Percentiles rank a stretch among this genome's conserved stretches.
phyloP scores from a whole-genome alignment of 1,140 invertebrate genomes.

The Chrysomallon squamiferum region DNA sequence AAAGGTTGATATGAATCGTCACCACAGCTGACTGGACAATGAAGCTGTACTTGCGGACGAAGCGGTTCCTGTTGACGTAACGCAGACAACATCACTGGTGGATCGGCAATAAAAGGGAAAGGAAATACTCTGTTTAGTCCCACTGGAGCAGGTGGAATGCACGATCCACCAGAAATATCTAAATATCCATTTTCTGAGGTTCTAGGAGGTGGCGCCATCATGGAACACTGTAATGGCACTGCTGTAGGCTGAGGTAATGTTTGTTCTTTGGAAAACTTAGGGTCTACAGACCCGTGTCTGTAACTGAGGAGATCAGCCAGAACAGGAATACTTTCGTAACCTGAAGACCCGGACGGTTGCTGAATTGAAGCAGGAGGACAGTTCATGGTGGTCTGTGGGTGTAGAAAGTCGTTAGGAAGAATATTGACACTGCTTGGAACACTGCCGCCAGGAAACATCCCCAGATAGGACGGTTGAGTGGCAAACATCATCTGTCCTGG shows the following conservation, averaged over 20 bases:
- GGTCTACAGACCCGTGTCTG: slow-evolving; percentile 2
- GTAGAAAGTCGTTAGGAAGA: slow-evolving; percentile 1
- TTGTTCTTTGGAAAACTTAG: neutral
- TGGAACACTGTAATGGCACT: neutral
- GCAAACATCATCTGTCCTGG: neutral
- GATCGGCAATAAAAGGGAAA: slow-evolving; percentile 47
- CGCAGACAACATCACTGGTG: slow-evolving; percentile 43
- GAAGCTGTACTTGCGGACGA: slow-evolving; percentile 18
- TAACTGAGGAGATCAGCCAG: slow-evolving; percentile 25
- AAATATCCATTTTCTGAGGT: neutral
- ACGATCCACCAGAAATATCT: neutral
- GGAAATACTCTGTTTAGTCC: slow-evolving; percentile 41
- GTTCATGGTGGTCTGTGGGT: neutral
- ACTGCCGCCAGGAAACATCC: neutral
- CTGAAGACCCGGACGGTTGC: neutral
- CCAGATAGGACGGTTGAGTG: neutral
- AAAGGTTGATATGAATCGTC: slow-evolving; percentile 45
- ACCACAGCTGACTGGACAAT: neutral
- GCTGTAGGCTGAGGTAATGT: neutral
- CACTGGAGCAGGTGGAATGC: neutral
- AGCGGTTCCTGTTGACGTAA: slow-evolving; percentile 40
- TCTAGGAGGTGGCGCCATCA: neutral
- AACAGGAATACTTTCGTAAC: slow-evolving; percentile 25
- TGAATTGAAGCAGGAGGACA: neutral
- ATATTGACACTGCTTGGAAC: neutral